Conservation (phyloP, 2,888 invertebrate genomes). For the Nemoura dubitans region DNA sequence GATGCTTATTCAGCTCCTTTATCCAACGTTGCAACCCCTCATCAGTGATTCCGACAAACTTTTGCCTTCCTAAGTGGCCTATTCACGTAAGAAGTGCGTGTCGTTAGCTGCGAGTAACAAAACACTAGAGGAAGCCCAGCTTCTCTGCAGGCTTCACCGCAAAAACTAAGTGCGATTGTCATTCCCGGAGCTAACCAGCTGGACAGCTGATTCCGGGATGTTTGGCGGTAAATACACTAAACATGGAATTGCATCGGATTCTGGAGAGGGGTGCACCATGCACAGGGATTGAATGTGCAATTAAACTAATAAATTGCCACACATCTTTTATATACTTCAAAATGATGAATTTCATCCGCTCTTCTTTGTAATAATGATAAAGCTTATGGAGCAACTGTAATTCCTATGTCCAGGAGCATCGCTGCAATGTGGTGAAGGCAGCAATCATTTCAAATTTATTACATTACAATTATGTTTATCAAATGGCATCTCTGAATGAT, state of each 20-base stretch:
- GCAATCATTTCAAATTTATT: neutral
- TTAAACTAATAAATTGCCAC: neutral
- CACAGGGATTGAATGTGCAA: neutral
- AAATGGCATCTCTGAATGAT: neutral
- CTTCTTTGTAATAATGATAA: neutral
- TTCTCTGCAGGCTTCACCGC: neutral
- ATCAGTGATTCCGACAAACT: slow-evolving; percentile 24
- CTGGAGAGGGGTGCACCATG: too few relatives aligned
- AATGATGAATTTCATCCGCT: neutral
- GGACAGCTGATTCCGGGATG: neutral
- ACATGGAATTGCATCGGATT: too few relatives aligned
- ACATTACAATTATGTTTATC: neutral
- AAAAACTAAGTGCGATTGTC: neutral
- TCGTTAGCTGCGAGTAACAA: neutral
- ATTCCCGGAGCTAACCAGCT: neutral
- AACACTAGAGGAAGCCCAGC: neutral
- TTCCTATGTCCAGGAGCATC: neutral
- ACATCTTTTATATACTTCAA: neutral
- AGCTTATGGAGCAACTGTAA: neutral
- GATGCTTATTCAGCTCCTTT: slow-evolving; percentile 32
- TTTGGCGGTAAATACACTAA: too few relatives aligned
- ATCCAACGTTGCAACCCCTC: slow-evolving; percentile 30
- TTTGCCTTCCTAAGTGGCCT: slow-evolving; percentile 19
- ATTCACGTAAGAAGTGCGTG: slow-evolving; percentile 13
- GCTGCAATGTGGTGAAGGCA: neutral